Conservation (phyloP, 2,888 invertebrate species). For the Ectemnius lituratus region DNA sequence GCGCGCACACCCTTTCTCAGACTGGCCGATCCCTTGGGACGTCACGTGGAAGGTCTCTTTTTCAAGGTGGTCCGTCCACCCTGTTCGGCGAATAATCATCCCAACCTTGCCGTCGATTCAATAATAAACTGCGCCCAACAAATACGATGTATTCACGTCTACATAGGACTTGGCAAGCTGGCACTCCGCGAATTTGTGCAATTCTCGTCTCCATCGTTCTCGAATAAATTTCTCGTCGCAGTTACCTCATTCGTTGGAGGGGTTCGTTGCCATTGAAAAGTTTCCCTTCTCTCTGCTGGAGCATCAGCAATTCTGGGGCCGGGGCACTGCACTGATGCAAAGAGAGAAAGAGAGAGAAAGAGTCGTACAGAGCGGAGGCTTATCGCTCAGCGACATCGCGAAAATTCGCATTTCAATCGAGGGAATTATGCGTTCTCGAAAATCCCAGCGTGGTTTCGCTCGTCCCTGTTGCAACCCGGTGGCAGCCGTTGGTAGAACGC, state of each 20-base stretch:
- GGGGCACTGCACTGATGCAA: too few relatives aligned
- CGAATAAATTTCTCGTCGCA: background rate
- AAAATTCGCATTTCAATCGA: constrained; percentile 58
- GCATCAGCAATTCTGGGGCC: background rate
- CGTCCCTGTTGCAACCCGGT: constrained; percentile 3
- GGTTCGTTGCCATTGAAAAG: background rate
- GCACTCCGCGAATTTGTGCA: too few relatives aligned
- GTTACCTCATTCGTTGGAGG: background rate
- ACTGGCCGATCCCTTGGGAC: constrained; percentile 5
- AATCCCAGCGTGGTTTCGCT: constrained; percentile 16
- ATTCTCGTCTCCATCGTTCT: too few relatives aligned
- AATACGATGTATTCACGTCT: too few relatives aligned
- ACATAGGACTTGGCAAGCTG: too few relatives aligned
- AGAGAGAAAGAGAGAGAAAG: too few relatives aligned
- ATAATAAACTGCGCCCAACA: too few relatives aligned
- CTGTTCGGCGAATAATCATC: background rate
- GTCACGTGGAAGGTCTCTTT: background rate
- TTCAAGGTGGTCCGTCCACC: background rate
- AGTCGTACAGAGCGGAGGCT: background rate
- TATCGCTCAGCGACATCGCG: constrained; percentile 53
- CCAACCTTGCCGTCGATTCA: background rate
- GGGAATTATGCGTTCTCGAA: constrained; percentile 58
- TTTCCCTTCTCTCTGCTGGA: background rate
- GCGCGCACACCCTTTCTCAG: constrained; percentile 19
- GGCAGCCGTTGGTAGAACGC: constrained; percentile 4